These are phyloP conservation scores for Anabacerthia variegaticeps DNA, from an alignment of 2,797 vertebrate species.

Conservation along the genomic window DNA sequence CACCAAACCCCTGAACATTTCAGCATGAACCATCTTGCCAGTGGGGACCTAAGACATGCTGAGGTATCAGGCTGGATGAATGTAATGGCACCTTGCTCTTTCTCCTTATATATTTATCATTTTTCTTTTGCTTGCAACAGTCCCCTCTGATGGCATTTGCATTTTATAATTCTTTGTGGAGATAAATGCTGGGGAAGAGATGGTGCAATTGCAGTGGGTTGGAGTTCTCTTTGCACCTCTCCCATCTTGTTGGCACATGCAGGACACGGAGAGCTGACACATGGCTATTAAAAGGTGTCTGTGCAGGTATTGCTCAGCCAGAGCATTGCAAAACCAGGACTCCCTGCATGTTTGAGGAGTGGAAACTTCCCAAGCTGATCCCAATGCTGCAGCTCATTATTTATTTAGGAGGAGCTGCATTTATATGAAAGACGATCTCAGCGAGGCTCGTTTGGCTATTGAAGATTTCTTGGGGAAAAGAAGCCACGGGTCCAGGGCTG, in stretches of 20 bases:
- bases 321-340: slow-evolving; percentile 22
- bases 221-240: not conserved
- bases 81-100: not conserved
- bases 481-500: not conserved
- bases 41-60: not conserved
- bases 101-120: not conserved
- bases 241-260: not conserved
- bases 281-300: not conserved
- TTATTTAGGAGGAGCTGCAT: not conserved
- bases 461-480: not conserved
- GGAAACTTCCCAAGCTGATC: not conserved
- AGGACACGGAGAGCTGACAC: not conserved
- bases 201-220: slow-evolving; percentile 26
- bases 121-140: not conserved
- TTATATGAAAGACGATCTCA: not conserved
- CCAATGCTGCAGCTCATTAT: not conserved
- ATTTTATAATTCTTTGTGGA: not conserved
- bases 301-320: slow-evolving; percentile 3
- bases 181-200: not conserved
- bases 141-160: not conserved
- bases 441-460: not conserved
- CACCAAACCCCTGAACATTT: not conserved
- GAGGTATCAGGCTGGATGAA: not conserved
- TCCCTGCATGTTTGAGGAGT: not conserved
- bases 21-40: not conserved